These are phyloP conservation scores for Pseudoatta argentina DNA, from an alignment of 1,140 invertebrate genomes.

Conservation along the genomic window DNA sequence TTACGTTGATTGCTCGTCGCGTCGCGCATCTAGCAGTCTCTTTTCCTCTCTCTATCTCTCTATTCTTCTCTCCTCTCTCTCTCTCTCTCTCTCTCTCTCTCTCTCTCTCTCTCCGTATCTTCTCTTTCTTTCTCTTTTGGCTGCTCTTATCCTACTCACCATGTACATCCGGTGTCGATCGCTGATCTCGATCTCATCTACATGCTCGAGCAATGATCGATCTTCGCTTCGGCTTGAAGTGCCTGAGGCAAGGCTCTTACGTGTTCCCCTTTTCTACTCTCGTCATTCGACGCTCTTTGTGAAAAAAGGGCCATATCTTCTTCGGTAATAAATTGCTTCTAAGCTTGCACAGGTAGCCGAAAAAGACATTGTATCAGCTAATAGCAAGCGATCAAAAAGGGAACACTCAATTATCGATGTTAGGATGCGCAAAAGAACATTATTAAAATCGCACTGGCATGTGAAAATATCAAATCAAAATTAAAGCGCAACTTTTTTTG, in stretches of 20 bases:
- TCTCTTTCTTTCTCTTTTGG: neutral
- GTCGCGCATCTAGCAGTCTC: conserved; percentile 70
- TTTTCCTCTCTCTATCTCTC: neutral
- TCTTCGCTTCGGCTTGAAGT: conserved; percentile 37
- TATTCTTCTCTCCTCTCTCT: neutral
- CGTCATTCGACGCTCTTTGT: conserved; percentile 44
- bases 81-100: too few relatives aligned
- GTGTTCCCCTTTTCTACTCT: conserved; percentile 21
- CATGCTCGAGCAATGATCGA: conserved; percentile 47
- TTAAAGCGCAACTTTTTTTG: neutral
- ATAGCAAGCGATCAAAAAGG: neutral
- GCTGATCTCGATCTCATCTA: conserved; percentile 68
- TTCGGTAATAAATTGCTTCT: conserved; percentile 51
- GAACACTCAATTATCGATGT: conserved; percentile 20
- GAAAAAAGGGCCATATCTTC: conserved; percentile 26
- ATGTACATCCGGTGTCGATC: conserved; percentile 51
- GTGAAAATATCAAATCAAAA: neutral
- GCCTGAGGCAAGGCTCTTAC: neutral
- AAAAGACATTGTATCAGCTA: conserved; percentile 11
- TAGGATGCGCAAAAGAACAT: neutral
- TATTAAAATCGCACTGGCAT: neutral
- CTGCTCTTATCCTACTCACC: conserved; percentile 27
- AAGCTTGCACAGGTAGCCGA: conserved; percentile 14
- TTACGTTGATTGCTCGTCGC: conserved; percentile 85
- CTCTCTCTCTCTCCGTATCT: neutral